Base-by-base conservation (phyloP, 2,113 vertebrate species). In the Rhegmatorhina hoffmannsi region DNA sequence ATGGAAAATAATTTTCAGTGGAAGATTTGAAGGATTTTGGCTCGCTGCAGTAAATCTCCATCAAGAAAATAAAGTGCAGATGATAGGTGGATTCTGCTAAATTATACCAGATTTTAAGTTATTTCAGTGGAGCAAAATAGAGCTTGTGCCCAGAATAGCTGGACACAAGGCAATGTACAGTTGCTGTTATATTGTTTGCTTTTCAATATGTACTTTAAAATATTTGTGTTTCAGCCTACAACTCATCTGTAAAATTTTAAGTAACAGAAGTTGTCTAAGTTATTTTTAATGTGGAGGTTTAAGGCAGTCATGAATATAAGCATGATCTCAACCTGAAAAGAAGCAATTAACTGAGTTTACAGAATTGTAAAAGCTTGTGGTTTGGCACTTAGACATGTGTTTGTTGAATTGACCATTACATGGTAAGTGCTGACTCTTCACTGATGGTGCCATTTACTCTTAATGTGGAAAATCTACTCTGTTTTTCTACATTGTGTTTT, bases 361-460 rank as follows among this genome's bases (percentile, higher is more conserved):
- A 72, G 73, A 78, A 89, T 66, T 85, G 28, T 64, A 67, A 81
- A 38, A 55, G 38, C 52, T 86, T 91, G 89, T 87, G 87, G 89
- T 85, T 91, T 95, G 91, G 84, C 93, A 77, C 50, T 95, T 47
- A 87, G 36, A 56, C 62, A 55, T 77, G 38, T 91, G 72, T 88
- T 92, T 95, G 56, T 69, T 50, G 79, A 96, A 90, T 80, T 96
- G 93, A 95, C 94, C 91, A 28, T 96, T 91, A 88, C 50, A 64
- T 59, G 23, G 24, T 89, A 89, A 94, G 59, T 88, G 78, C 85
- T 95, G 96, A 95, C 52, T 92, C 77, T 87, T 72, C 69, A 53
- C 69, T 87, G 87, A 67, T 88, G 82, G 55, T 88, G 52, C 68
- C 92, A 96, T 94, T 97, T 95, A 88, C 33, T n/a, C 52, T 63